Evolutionary conservation across 2,113 vertebrate genomes (phyloP).

Genomic region (Egretta garzetta): DNA sequence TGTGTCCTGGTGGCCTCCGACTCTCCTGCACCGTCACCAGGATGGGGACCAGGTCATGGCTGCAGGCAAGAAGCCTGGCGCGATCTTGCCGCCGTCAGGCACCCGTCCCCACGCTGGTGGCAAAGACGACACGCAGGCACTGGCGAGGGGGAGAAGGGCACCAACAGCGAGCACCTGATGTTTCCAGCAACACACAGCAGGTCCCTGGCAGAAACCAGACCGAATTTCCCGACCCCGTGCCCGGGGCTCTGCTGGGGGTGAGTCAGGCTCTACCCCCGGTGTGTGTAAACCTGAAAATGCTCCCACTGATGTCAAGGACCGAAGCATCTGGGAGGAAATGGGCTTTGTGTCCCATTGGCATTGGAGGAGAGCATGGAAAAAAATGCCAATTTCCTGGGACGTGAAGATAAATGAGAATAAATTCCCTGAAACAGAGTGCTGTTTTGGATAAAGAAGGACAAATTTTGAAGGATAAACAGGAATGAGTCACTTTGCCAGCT

Average conservation of each 20-base stretch:
- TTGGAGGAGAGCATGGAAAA: background rate
- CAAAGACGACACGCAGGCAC: rapidly evolving
- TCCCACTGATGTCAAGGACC: background rate
- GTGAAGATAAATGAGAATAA: background rate
- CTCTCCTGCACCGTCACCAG: background rate
- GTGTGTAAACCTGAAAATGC: rapidly evolving
- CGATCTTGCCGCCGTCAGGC: background rate
- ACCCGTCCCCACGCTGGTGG: background rate
- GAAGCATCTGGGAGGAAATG: background rate
- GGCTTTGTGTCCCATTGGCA: background rate
- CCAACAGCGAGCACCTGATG: rapidly evolving
- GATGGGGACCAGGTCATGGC: rapidly evolving
- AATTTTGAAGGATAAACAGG: background rate
- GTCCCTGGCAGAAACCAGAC: background rate
- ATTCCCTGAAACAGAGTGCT: background rate
- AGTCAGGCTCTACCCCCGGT: background rate
- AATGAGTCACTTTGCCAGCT: background rate
- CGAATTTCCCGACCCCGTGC: rapidly evolving
- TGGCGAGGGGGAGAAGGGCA: background rate
- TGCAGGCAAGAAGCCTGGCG: background rate
- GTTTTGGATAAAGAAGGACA: background rate
- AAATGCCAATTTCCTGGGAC: background rate
- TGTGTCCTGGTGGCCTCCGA: rapidly evolving
- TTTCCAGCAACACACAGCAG: background rate
- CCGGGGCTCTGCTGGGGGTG: background rate